Evolutionary conservation across 2,113 vertebrate species (phyloP).

Genomic region (Clarias macrocephalus): DNA sequence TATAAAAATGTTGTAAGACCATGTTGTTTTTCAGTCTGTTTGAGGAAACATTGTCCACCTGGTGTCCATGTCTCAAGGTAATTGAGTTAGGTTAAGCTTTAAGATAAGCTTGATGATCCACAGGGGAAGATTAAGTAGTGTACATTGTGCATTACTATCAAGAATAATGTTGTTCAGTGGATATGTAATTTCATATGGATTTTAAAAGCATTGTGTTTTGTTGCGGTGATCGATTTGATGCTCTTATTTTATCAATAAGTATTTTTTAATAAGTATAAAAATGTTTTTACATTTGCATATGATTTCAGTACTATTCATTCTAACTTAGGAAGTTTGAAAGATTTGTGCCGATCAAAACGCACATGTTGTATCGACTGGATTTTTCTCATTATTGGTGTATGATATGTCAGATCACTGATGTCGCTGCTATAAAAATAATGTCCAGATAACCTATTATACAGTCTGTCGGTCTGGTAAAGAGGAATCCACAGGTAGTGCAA

Average conservation of each 20-base stretch:
- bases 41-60: neutral
- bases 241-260: neutral
- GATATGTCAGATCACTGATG: neutral
- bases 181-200: neutral
- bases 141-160: slow-evolving; percentile 8
- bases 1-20: neutral
- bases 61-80: neutral
- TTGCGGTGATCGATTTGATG: neutral
- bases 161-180: slow-evolving; percentile 2
- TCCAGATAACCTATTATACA: neutral
- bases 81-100: slow-evolving; percentile 33
- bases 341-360: neutral
- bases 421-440: neutral
- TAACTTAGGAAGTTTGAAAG: neutral
- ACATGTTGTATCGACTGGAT: neutral
- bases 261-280: neutral
- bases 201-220: neutral
- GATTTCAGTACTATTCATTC: neutral
- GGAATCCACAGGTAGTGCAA: neutral
- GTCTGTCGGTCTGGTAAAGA: neutral
- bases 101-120: slow-evolving; percentile 15
- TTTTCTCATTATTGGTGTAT: neutral
- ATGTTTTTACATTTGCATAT: neutral
- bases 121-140: slow-evolving; percentile 30
- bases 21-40: slow-evolving; percentile 10